Evolutionary conservation across 35 echinoderm and acorn worm species (phyloP).

Genomic region (Antedon bifida): DNA sequence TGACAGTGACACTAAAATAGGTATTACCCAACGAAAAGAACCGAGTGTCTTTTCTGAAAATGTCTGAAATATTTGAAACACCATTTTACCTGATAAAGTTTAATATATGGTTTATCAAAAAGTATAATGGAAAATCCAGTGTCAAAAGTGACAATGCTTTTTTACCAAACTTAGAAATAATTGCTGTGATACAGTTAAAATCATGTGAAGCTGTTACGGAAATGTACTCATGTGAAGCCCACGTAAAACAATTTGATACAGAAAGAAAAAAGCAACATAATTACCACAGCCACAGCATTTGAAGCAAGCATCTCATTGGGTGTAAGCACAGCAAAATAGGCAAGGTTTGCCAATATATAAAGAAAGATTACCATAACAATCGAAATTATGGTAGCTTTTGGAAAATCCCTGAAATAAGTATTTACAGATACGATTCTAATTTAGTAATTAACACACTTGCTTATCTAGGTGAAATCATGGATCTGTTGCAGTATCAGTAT

Average conservation of each 20-base stretch:
- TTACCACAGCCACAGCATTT: slow-evolving; percentile 34
- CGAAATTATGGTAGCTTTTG: slow-evolving; percentile 20
- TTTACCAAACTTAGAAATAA: no score
- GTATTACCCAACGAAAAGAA: neutral
- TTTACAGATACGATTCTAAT: neutral
- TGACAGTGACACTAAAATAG: neutral
- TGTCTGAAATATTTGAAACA: slow-evolving; percentile 2
- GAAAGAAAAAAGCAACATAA: neutral
- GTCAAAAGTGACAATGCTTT: no score
- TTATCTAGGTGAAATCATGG: no score
- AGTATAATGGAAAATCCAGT: no score
- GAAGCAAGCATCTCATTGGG: slow-evolving; percentile 19
- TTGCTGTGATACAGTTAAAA: no score
- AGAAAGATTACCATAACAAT: slow-evolving; percentile 10
- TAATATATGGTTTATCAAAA: no score
- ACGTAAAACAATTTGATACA: no score
- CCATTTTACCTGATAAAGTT: no score
- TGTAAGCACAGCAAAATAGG: slow-evolving; percentile 28
- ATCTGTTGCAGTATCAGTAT: no score
- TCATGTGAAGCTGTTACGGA: no score
- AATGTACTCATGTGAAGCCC: no score
- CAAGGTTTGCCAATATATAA: slow-evolving; percentile 33
- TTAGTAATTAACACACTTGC: no score
- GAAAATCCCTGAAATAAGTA: slow-evolving; percentile 14
- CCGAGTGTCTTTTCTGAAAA: neutral